Evolutionary conservation across 2,113 vertebrate species (phyloP), one percentile per base, ranked within the genome.

Genomic region (Mustela nigripes): DNA sequence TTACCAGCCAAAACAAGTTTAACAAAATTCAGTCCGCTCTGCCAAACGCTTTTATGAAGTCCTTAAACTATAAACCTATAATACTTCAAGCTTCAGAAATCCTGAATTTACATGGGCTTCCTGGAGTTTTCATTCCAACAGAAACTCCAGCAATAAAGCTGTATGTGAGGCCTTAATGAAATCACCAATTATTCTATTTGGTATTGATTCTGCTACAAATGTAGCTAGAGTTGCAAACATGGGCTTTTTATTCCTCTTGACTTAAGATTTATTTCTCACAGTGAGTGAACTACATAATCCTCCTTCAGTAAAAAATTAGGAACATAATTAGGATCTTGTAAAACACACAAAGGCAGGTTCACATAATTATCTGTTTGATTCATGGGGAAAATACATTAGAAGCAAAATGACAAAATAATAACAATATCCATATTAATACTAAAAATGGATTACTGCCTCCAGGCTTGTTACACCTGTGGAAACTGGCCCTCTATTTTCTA

Each of bases 121-220:
- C 82, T 26, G 45, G 76, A 92, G 88, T 93, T 90, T 95, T 88
- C 84, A 89, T 74, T 88, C 26, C 67, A 82, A 78, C 8, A 78
- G 21, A 83, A 94, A 95, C 78, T 82, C 71, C 78, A 95, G 71
- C 80, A 95, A 16, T 63, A 84, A 88, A 95, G 31, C 65, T 87
- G 8, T 39, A 87, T 63, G 19, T 58, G 71, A 91, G 33, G 9
- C 45, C 24, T 53, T 87, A 73, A 78, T 84, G 63, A 96, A 96
- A 84, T 74, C 14, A 88, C 53, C 88, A 97, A 91, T 96, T 95
- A 91, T 95, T 97, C 81, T 83, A 71, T 95, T 94, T 80, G 67
- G 31, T 82, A 89, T 89, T 65, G 85, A 97, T 94, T 97, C 60
- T 36, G n/a, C 91, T 97, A 90, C 71, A 96, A 98, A 92, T 92